phyloP scores from a whole-genome alignment of 1,140 invertebrate species.

The Fopius arisanus region DNA sequence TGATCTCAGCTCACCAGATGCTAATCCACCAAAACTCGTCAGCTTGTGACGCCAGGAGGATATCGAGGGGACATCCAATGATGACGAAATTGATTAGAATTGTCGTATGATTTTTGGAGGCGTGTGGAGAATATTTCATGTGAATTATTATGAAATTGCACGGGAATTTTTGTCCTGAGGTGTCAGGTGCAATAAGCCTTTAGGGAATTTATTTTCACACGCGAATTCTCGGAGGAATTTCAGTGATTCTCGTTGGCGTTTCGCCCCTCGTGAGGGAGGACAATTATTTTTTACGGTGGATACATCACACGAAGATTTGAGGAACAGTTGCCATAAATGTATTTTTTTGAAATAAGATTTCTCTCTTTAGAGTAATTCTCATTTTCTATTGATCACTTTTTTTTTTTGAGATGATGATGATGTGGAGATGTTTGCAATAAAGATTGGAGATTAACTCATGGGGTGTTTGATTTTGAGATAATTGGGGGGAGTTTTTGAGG shows the following conservation, averaged over 20 bases:
- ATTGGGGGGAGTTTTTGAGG: background rate
- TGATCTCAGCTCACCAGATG: slow-evolving; percentile 74
- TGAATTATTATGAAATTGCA: too few species aligned
- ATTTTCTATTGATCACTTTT: background rate
- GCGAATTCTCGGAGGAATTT: background rate
- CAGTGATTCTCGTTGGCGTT: background rate
- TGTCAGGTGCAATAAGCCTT: too few species aligned
- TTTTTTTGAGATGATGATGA: background rate
- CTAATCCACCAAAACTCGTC: slow-evolving; percentile 76
- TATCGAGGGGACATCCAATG: slow-evolving; percentile 42
- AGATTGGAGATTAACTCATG: background rate
- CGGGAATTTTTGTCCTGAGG: too few species aligned
- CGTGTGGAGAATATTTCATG: too few species aligned
- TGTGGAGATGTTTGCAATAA: background rate
- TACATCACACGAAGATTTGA: background rate
- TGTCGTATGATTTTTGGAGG: background rate
- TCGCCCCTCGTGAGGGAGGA: background rate
- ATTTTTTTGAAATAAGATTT: background rate
- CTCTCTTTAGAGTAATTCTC: background rate
- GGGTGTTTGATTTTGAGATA: background rate
- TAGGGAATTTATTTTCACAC: too few species aligned
- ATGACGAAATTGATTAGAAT: slow-evolving; percentile 36
- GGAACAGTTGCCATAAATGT: slow-evolving; percentile 5
- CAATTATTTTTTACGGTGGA: background rate
- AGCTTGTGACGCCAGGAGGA: slow-evolving; percentile 73